A percentile compares a stretch with the other conserved stretches of the same genome.
Evolutionary conservation across 2,888 invertebrate species (phyloP).

Genomic region (Dermolepida albohirtum): DNA sequence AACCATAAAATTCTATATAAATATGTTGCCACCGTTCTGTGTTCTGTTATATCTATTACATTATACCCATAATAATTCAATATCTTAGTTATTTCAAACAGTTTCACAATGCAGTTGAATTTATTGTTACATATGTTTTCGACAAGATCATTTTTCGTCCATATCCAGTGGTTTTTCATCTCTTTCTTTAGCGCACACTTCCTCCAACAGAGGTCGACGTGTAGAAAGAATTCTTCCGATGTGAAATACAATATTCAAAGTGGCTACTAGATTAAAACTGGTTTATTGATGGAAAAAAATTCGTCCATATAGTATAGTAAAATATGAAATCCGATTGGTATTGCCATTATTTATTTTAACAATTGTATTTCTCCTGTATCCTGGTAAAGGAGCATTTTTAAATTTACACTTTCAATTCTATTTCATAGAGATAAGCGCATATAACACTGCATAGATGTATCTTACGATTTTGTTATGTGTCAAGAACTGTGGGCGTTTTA

Average conservation of each 20-base stretch:
- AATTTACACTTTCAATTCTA: too few relatives aligned
- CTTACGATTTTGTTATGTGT: too few relatives aligned
- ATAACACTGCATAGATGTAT: too few relatives aligned
- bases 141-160: constrained; percentile 28
- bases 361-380: constrained; percentile 40
- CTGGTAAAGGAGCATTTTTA: constrained; percentile 2
- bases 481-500: too few relatives aligned
- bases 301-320: constrained; percentile 34
- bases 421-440: too few relatives aligned
- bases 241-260: constrained; percentile 42
- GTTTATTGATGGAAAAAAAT: constrained; percentile 43
- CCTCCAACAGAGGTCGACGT: constrained; percentile 1
- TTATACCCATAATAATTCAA: constrained; percentile 40
- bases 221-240: constrained; percentile 1
- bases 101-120: constrained; percentile 42
- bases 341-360: constrained; percentile 45
- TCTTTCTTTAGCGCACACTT: background rate
- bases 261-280: constrained; percentile 47
- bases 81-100: constrained; percentile 41
- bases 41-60: constrained; percentile 40
- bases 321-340: constrained; percentile 45
- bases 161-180: background rate
- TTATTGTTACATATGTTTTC: constrained; percentile 42
- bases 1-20: constrained; percentile 41
- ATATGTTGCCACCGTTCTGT: constrained; percentile 36